These are phyloP conservation scores for Drosophila grimshawi DNA, from an alignment of 1,140 invertebrate genomes.

Conservation along the genomic window DNA sequence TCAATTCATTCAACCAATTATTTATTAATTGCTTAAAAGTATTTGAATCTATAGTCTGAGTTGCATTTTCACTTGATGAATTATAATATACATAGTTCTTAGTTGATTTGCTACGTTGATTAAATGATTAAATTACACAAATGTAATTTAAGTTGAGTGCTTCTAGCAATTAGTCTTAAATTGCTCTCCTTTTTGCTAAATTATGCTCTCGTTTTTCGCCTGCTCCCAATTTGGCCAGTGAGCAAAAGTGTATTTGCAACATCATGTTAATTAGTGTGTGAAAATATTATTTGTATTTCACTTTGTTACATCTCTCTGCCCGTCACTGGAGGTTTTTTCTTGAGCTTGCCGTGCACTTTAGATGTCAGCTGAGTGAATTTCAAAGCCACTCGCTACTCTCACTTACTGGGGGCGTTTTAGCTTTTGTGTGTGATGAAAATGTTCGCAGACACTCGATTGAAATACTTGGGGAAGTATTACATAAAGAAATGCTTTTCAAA, in stretches of 20 bases:
- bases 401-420: neutral
- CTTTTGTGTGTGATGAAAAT: neutral
- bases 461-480: too few relatives aligned
- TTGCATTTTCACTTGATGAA: neutral
- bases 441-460: neutral
- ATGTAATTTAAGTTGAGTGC: neutral
- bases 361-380: conserved; percentile 9
- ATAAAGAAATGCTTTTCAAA: too few relatives aligned
- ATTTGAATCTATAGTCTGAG: neutral
- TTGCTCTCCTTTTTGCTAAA: too few relatives aligned
- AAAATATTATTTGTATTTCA: conserved; percentile 23
- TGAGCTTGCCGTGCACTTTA: neutral
- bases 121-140: neutral
- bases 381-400: neutral
- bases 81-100: neutral
- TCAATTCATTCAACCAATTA: neutral
- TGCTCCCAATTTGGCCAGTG: neutral
- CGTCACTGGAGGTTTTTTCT: neutral
- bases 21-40: neutral
- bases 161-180: neutral
- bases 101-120: neutral
- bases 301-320: conserved; percentile 8
- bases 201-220: neutral
- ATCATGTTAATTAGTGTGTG: conserved; percentile 37
- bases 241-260: neutral